Evolutionary conservation across 2,888 invertebrate species (phyloP), one percentile per base, ranked within the genome.

Genomic region (Microctonus brassicae): DNA sequence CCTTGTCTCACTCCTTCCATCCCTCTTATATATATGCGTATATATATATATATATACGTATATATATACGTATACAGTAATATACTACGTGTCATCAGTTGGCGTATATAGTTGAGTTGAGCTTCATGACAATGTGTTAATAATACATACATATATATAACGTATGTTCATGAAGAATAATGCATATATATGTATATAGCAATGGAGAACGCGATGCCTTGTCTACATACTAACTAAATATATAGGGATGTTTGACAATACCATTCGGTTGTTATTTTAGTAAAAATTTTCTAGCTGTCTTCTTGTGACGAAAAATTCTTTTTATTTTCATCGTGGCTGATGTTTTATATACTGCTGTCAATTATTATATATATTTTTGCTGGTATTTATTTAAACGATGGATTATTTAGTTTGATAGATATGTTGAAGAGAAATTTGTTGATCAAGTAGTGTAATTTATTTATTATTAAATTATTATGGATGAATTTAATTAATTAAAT

Each of bases 211-310:
- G 64, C 29, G 29, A 5, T 7, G 29, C 7, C 29, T 29, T 7
- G 29, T 29, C 29, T 3, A 5, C 29, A 29, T 29, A n/a, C 29
- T 3, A 52, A 58, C 39, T 52, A 71, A 53, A 53, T 69, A 70
- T 53, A 69, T 53, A 29, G 77, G 69, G 76, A 78, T 80, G 82
- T 80, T 84, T 85, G 86, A 86, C 86, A 86, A 86, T 86, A 79
- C 83, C 79, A 80, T 81, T 67, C 80, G 81, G 82, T 82, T 85
- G 85, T 86, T 86, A 85, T 86, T 86, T 79, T 83, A 86, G 82
- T 81, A 79, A 82, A 79, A 86, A 83, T 84, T 83, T 83, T 75
- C 78, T 81, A 77, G 76, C 76, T 70, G 68, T 64, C 73, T 72
- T 69, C 75, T 69, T 72, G 73, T 66, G n/a, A n/a, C n/a, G n/a